Conservation (phyloP, 2,888 invertebrate genomes). For the Troides helena region DNA sequence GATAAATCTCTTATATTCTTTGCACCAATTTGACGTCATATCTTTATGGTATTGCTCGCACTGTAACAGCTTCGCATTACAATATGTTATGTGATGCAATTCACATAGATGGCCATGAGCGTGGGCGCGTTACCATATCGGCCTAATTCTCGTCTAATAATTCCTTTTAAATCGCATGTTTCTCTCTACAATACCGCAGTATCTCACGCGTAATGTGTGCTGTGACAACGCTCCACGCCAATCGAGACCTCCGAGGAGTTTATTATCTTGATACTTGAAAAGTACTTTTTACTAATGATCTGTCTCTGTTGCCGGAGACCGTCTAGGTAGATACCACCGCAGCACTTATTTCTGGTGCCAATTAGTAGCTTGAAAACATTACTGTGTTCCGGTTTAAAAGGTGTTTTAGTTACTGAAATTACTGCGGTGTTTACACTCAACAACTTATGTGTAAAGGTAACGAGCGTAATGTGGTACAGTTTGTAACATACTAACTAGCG, state of each 20-base stretch:
- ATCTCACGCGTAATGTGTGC: constrained; percentile 76
- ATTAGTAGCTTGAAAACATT: no score
- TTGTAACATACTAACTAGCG: no score
- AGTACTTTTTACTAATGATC: no score
- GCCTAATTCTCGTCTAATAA: constrained; percentile 61
- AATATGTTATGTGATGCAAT: constrained; percentile 43
- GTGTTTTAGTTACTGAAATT: no score
- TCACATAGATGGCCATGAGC: constrained; percentile 42
- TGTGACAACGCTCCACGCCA: constrained; percentile 61
- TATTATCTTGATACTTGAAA: constrained; percentile 49
- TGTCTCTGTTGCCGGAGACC: no score
- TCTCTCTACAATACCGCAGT: constrained; percentile 65
- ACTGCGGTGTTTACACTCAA: no score
- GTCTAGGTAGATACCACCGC: no score
- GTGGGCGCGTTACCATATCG: constrained; percentile 45
- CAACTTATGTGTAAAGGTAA: no score
- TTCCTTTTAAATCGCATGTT: constrained; percentile 64
- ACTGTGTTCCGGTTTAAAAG: no score
- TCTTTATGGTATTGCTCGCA: constrained; percentile 25
- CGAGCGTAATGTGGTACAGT: no score
- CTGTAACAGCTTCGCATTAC: constrained; percentile 25
- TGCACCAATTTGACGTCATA: constrained; percentile 6
- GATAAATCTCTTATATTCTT: background rate
- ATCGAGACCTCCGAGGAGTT: constrained; percentile 32
- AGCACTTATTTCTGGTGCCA: no score